Base-by-base conservation (phyloP, 2,113 vertebrate species). In the Macrotus californicus region DNA sequence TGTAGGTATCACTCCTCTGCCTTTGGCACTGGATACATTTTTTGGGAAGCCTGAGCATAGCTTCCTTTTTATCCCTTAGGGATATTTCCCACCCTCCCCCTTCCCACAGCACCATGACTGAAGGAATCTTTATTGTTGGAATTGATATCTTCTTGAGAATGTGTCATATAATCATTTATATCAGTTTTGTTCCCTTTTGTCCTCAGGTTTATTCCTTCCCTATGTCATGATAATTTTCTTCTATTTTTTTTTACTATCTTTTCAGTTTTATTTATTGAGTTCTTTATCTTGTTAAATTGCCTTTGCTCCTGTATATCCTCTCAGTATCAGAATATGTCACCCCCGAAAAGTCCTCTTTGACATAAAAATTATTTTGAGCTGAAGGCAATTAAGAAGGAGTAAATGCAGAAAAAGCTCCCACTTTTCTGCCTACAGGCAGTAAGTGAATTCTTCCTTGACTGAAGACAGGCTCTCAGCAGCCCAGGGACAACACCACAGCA, bases 101-200 rank as follows among this genome's bases (percentile, higher is more conserved):
- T 14, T 26, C 26, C 15, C 7, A 10, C 8, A 41, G 52, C 15
- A 0, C 11, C 5, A 34, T 64, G 43, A 34, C 7, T 39, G 50
- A 48, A 13, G 34, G 41, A 59, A n/a, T 10, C 24, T 39, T 59
- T 31, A 75, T 36, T 64, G 29, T 61, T 94, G 61, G n/a, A 52
- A 61, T 69, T 34, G 29, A 34, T 82, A 48, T 82, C n/a, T 88
- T 89, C 43, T 77, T 43, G n/a, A 83, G 90, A 83, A 92, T 12
- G 36, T 66, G 59, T 59, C n/a, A 31, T 26, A 82, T 54, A 91
- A 81, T 56, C 16, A 73, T 39, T 56, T 67, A 24, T 34, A 46
- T 87, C 10, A 36, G 34, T 67, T 82, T 75, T 87, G 34, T 87
- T 29, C 29, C 29, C 13, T 46, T 41, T 36, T 66, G 46, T 43